Evolutionary conservation across 2,797 vertebrate genomes (phyloP).

Genomic region (Hoplostethus atlanticus): DNA sequence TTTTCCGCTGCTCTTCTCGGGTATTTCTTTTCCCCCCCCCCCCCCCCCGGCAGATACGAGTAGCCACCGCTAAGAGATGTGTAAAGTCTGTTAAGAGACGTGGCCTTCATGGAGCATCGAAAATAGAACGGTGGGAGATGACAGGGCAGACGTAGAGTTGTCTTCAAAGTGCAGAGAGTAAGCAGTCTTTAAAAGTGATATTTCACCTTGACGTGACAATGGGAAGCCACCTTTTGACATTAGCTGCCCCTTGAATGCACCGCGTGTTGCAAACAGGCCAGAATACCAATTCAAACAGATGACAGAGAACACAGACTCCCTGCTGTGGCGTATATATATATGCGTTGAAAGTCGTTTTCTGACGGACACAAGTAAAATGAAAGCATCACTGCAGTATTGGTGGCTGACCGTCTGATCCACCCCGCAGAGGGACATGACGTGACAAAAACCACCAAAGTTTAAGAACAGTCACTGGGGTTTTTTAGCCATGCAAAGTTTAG

Average conservation of each 20-base stretch:
- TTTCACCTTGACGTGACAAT: slow-evolving; percentile 54
- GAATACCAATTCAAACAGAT: slow-evolving; percentile 35
- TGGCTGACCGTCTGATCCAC: slow-evolving; percentile 2
- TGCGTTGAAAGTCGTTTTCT: not conserved
- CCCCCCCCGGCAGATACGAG: slow-evolving; percentile 43
- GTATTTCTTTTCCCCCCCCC: slow-evolving; percentile 73
- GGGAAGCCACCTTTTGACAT: slow-evolving; percentile 54
- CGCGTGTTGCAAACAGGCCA: slow-evolving; percentile 41
- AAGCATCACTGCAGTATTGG: not conserved
- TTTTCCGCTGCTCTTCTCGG: slow-evolving; percentile 84
- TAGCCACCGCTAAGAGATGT: slow-evolving; percentile 59
- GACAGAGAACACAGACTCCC: not conserved
- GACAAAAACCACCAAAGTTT: not conserved
- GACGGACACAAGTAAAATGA: not conserved
- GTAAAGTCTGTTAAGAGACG: slow-evolving; percentile 62
- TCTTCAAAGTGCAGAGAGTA: slow-evolving; percentile 50
- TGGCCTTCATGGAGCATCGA: slow-evolving; percentile 45
- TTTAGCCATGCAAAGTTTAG: slow-evolving; percentile 25
- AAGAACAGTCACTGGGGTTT: slow-evolving; percentile 10
- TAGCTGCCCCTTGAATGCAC: slow-evolving; percentile 26
- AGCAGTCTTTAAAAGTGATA: slow-evolving; percentile 57
- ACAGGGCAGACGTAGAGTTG: slow-evolving; percentile 58
- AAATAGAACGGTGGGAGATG: slow-evolving; percentile 56
- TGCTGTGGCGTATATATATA: no score
- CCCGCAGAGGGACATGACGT: not conserved